Percentiles rank a stretch among this genome's conserved stretches.
These are phyloP conservation scores for Neuroterus valhalla DNA, from an alignment of 1,140 invertebrate genomes.

Conservation along the genomic window DNA sequence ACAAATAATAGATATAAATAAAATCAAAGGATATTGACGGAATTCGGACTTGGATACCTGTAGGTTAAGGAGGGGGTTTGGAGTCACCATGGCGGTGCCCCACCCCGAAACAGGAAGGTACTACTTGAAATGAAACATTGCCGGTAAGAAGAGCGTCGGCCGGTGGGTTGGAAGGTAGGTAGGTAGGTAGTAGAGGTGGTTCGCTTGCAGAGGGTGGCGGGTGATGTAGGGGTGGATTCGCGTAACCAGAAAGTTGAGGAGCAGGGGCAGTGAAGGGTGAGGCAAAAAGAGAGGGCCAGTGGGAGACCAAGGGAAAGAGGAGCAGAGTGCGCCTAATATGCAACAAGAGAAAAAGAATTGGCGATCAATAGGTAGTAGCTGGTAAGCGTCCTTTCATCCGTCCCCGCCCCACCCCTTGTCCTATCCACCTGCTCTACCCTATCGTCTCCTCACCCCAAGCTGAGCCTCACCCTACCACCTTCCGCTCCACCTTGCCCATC, in stretches of 20 bases:
- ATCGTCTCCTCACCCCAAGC: constrained; percentile 39
- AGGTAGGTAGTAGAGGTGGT: constrained; percentile 43
- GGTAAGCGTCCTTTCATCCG: constrained; percentile 75
- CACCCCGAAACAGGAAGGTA: constrained; percentile 63
- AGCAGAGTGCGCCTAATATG: constrained; percentile 73
- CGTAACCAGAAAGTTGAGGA: constrained; percentile 54
- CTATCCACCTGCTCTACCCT: constrained; percentile 63
- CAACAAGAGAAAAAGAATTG: constrained; percentile 76
- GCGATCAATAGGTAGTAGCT: constrained; percentile 76
- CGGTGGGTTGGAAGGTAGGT: constrained; percentile 51
- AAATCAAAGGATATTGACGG: neutral
- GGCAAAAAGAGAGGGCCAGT: constrained; percentile 49
- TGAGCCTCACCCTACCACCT: constrained; percentile 47
- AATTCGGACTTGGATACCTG: constrained; percentile 44
- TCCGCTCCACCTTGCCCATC: constrained; percentile 50
- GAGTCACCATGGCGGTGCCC: constrained; percentile 42
- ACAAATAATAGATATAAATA: neutral
- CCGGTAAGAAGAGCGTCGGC: constrained; percentile 67
- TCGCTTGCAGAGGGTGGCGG: constrained; percentile 40
- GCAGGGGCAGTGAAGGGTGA: constrained; percentile 41
- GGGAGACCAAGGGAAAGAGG: constrained; percentile 55
- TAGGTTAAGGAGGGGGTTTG: constrained; percentile 1
- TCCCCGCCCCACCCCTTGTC: constrained; percentile 65
- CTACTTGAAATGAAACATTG: constrained; percentile 71
- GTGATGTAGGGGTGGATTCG: constrained; percentile 67